Evolutionary conservation across 2,888 invertebrate genomes (phyloP), one percentile per base, ranked within the genome.

Genomic region (Nemoura dubitans): DNA sequence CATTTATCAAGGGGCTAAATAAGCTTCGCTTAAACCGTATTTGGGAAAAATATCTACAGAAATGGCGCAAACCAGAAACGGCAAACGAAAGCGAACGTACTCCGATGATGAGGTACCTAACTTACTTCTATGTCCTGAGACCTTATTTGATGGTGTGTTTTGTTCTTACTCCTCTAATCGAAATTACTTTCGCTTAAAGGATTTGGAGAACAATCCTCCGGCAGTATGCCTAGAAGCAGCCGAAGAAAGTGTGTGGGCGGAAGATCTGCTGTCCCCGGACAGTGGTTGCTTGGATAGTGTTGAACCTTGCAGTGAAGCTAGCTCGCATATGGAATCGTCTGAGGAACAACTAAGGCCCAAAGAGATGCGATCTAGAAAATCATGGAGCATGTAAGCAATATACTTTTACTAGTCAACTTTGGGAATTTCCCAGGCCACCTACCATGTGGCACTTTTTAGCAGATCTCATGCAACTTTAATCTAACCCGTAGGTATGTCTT

Each of bases 31-130:
- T 59, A 59, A 59, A 1, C 16, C 59, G 21, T 59, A 7, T 16
- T 59, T 59, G 59, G 59, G 2, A 21, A 59, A 59, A 59, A 59
- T 21, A 10, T 59, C 59, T 59, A 21, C 59, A 59, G 21, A 59
- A 59, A 59, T 59, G 59, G 14, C 59, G 59, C 59, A 59, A 21
- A 10, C 21, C 2, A 59, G 59, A 21, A 59, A 59, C 59, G 59
- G 59, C 30, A 88, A 88, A 77, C 81, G 88, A 83, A 88, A 88
- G 80, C 76, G 88, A n/a, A 83, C 85, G 36, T 36, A 29, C 21
- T 83, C 87, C n/a, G 87, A 86, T 14, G 86, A 87, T 86, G 88
- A 87, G 87, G 88, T 88, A 83, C 28, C 81, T 77, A 42, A 2
- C 76, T 76, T 25, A n/a, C n/a, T n/a, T n/a, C n/a, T n/a, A 28